A percentile compares a stretch with the other conserved stretches of the same genome.
Conservation (phyloP, 2,113 vertebrate genomes). For the Myiozetetes cayanensis region DNA sequence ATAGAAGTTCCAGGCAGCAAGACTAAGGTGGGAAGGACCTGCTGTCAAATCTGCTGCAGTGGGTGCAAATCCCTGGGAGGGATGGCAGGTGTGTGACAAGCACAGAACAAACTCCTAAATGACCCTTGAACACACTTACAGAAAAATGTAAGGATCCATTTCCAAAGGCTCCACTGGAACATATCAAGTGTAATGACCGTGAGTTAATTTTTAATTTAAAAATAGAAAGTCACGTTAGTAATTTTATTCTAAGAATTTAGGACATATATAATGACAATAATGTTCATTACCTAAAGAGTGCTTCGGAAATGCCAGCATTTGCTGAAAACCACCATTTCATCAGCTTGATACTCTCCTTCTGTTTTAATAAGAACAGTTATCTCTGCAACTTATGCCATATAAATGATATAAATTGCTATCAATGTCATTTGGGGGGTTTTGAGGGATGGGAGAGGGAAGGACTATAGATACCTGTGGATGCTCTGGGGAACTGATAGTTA, state of each 20-base stretch:
- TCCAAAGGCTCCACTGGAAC: background rate
- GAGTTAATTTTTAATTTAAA: background rate
- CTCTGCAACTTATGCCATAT: background rate
- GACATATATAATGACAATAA: background rate
- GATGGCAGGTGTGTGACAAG: background rate
- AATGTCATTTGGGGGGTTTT: background rate
- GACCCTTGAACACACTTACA: background rate
- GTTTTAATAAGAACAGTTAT: background rate
- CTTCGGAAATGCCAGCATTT: background rate
- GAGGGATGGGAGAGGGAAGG: background rate
- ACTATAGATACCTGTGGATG: background rate
- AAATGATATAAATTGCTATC: background rate
- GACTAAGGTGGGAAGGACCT: background rate
- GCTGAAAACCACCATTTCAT: background rate
- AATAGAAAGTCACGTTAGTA: background rate
- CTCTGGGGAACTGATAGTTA: background rate
- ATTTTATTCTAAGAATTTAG: background rate
- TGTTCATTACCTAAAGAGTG: background rate
- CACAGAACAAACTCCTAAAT: background rate
- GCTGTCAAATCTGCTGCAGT: background rate
- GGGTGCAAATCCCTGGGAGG: background rate
- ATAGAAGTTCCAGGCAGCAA: background rate
- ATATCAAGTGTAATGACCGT: background rate
- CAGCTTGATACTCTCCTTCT: background rate
- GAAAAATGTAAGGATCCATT: background rate